Evolutionary conservation across 2,113 vertebrate species (phyloP).

Genomic region (Psittacus erithacus): DNA sequence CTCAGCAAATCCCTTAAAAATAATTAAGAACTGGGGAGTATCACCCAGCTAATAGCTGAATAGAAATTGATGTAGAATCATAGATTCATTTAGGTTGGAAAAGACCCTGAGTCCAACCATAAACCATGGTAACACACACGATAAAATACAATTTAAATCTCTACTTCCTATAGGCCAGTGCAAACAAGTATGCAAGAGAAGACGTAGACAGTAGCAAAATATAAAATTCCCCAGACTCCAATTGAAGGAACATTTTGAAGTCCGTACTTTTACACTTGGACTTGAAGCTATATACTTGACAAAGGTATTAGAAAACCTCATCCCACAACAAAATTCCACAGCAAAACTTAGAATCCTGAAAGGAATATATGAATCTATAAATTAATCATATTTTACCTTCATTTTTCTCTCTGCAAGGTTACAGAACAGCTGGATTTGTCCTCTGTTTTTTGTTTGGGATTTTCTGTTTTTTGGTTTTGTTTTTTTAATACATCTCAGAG

Average conservation of each 20-base stretch:
- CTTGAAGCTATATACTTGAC: background rate
- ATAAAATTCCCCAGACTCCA: background rate
- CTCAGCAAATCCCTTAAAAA: background rate
- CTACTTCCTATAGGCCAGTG: background rate
- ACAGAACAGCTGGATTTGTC: background rate
- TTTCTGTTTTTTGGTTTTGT: background rate
- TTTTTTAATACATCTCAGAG: background rate
- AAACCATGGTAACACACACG: background rate
- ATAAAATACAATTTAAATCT: background rate
- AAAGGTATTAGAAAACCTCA: background rate
- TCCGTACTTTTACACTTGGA: background rate
- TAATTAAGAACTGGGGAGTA: background rate
- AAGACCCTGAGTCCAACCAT: background rate
- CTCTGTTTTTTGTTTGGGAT: background rate
- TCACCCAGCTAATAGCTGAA: background rate
- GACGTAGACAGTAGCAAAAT: background rate
- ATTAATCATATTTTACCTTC: background rate
- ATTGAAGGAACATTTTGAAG: background rate
- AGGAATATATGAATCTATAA: background rate
- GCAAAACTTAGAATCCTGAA: background rate
- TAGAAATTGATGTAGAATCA: background rate
- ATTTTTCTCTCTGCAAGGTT: constrained; percentile 10
- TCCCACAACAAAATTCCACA: background rate
- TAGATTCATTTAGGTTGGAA: background rate
- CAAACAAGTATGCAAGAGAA: background rate